phyloP scores from a whole-genome alignment of 2,888 invertebrate genomes.

The Meteorus colon region DNA sequence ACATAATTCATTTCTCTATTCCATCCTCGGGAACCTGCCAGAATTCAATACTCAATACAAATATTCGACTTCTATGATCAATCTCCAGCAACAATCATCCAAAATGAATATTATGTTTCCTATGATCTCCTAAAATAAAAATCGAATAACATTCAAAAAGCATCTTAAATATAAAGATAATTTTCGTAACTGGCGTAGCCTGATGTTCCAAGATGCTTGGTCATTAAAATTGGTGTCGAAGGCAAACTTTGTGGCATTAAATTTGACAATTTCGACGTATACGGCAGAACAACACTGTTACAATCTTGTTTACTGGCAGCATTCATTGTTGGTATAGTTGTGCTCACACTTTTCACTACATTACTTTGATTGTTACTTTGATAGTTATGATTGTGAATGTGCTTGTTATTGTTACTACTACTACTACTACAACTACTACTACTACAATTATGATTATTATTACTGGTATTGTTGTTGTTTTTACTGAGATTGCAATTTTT shows the following conservation, averaged over 20 bases:
- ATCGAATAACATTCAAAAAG: constrained; percentile 24
- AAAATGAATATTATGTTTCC: no score
- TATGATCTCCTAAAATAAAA: constrained; percentile 18
- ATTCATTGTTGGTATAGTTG: constrained; percentile 24
- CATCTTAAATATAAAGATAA: constrained; percentile 78
- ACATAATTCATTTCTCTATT: no score
- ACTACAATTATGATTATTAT: constrained; percentile 51
- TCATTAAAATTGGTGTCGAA: constrained; percentile 67
- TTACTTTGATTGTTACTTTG: constrained; percentile 50
- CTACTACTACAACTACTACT: constrained; percentile 50
- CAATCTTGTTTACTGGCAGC: constrained; percentile 56
- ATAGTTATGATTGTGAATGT: constrained; percentile 58
- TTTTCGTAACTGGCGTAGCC: constrained; percentile 80
- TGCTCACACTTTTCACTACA: constrained; percentile 41
- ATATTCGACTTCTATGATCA: neutral
- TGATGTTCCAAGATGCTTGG: constrained; percentile 69
- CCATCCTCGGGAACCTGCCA: no score
- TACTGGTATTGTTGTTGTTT: constrained; percentile 57
- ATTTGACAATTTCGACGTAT: constrained; percentile 51
- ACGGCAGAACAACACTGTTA: constrained; percentile 53
- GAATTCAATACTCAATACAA: neutral
- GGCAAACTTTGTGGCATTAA: constrained; percentile 69
- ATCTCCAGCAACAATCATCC: neutral
- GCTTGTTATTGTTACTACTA: constrained; percentile 51
- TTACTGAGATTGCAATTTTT: constrained; percentile 59